Evolutionary conservation across 64 coral and sea anemone genomes (phyloP).

Genomic region (Astreopora myriophthalma): DNA sequence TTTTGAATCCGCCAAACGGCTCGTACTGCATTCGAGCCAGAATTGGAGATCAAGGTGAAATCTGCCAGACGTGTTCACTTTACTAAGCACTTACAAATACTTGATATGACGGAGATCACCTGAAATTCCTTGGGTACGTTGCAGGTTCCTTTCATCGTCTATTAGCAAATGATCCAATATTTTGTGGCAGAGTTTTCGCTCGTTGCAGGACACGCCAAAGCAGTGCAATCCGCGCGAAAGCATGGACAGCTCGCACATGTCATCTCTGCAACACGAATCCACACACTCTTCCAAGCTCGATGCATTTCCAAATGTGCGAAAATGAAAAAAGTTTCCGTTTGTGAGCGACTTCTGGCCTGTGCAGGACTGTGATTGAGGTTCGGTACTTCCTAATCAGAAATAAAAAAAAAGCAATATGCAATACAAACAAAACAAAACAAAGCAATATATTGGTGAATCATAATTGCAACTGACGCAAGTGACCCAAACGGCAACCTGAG

Average conservation of each 20-base stretch:
- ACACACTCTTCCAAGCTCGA: slow-evolving; percentile 35
- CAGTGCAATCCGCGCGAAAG: slow-evolving; percentile 44
- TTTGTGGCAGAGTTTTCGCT: slow-evolving; percentile 44
- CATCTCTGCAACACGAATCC: slow-evolving; percentile 57
- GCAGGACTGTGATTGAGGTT: neutral
- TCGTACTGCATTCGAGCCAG: no score
- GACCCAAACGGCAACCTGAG: neutral
- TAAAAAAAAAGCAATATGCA: no score
- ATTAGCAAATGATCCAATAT: slow-evolving; percentile 50
- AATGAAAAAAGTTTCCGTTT: slow-evolving; percentile 25
- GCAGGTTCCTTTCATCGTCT: slow-evolving; percentile 4
- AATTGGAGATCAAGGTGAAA: no score
- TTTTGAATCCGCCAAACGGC: no score
- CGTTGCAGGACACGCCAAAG: slow-evolving; percentile 57
- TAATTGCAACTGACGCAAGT: neutral
- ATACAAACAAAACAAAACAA: no score
- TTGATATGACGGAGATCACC: neutral
- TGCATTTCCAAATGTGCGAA: slow-evolving; percentile 44
- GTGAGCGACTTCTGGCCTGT: neutral
- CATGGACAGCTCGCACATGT: slow-evolving; percentile 47
- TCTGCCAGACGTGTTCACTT: no score
- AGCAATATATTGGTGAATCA: neutral
- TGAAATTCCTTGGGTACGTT: neutral
- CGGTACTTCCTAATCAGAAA: neutral
- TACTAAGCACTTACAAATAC: no score